phyloP scores from a whole-genome alignment of 2,888 invertebrate genomes.

The Dasysyrphus albostriatus region DNA sequence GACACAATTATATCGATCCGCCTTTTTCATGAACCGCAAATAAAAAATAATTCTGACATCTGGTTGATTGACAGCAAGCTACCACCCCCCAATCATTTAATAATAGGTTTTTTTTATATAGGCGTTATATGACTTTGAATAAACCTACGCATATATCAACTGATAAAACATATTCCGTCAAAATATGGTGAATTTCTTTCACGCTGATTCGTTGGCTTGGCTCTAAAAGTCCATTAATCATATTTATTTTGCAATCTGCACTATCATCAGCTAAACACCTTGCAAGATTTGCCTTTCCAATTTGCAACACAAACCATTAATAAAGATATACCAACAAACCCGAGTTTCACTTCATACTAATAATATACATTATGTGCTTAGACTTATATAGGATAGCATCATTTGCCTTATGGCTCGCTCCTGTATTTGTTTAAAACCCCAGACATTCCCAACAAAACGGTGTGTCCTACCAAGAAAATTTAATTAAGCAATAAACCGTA shows the following conservation, averaged over 20 bases:
- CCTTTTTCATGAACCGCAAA: background rate
- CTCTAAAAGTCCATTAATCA: constrained; percentile 57
- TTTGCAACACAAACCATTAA: constrained; percentile 52
- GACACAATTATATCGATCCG: background rate
- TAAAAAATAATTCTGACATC: background rate
- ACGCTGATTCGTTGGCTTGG: constrained; percentile 14
- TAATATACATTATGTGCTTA: background rate
- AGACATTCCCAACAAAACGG: constrained; percentile 39
- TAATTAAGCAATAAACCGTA: constrained; percentile 74
- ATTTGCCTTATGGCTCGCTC: constrained; percentile 48
- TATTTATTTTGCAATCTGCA: constrained; percentile 36
- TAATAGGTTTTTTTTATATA: constrained; percentile 9
- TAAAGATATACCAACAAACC: constrained; percentile 47
- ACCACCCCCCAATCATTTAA: constrained; percentile 1
- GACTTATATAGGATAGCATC: constrained; percentile 1
- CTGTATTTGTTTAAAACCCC: constrained; percentile 56
- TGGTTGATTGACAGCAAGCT: constrained; percentile 31
- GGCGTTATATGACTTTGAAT: constrained; percentile 1
- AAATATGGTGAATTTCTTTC: constrained; percentile 28
- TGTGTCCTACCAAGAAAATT: constrained; percentile 60
- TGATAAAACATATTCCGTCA: background rate
- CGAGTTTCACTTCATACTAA: constrained; percentile 52
- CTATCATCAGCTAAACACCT: constrained; percentile 66
- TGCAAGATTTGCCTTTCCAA: constrained; percentile 50
- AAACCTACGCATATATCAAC: constrained; percentile 20